Base-by-base conservation (phyloP, 2,113 vertebrate genomes). In the Leptobrachium ailaonicum region DNA sequence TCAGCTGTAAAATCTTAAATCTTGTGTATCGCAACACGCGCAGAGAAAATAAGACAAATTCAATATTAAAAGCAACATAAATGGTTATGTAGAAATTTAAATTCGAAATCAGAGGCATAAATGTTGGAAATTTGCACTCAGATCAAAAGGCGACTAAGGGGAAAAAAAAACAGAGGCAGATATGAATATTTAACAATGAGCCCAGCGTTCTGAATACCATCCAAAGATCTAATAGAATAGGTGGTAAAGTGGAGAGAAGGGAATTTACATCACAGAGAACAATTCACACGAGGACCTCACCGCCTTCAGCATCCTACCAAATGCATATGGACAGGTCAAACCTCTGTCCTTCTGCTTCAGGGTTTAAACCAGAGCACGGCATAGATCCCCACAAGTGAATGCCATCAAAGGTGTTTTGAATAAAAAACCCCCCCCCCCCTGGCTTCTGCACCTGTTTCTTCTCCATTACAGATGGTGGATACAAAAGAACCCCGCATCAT, bases 181-280 rank as follows among this genome's bases (percentile, higher is more conserved):
- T 80, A 43, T 60, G 78, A 80, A 80, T 80, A 74, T 60, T 74
- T 67, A 80, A 13, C 53, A 80, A 63, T 40, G 3, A 73, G 50
- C 63, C 10, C 50, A 60, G 63, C 56, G 41, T 14, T 47, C 40
- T 47, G 71, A 80, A 60, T 47, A 47, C 6, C 64, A 73, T 71
- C 71, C 71, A 80, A 74, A 80, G 64, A 80, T 80, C 64, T 80
- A 60, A 80, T 80, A 80, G 78, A 80, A 74, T 74, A 73, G 71
- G 64, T 47, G 71, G 71, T 58, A 73, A 60, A 67, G 11, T 62
- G 44, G 63, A 66, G 44, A 67, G 50, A 60, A 74, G 53, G 14
- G 71, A 64, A 73, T 73, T 73, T 67, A 62, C 71, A 74, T 80
- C 71, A 68, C 53, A 74, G 66, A 58, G n/a, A 73, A 43, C 5